Evolutionary conservation across 1,140 invertebrate species (phyloP), one percentile per base, ranked within the genome.

Genomic region (Yoshiicerus persimilis): DNA sequence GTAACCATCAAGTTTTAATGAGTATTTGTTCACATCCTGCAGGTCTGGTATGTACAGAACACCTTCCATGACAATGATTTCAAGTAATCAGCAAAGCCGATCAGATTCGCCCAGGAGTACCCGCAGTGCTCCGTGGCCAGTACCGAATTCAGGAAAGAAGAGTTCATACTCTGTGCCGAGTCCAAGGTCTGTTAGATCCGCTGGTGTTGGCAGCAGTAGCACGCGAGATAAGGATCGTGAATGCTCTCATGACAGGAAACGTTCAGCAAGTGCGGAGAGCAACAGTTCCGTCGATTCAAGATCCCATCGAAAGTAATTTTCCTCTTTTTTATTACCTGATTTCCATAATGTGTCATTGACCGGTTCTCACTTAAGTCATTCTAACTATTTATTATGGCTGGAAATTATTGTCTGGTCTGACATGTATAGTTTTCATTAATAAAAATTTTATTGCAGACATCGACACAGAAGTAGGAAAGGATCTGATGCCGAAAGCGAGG

Each of bases 401-500:
- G 34, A 70, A 16, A 66, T 64, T 75, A 16, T 36, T 38, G 20
- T 32, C 62, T 87, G 84, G n/a, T n/a, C n/a, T n/a, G n/a, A n/a
- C n/a, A n/a, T n/a, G n/a, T n/a, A n/a, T 20, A 32, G 6, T 92
- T 87, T 92, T 92, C 77, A 86, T 92, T 4, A 92, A 91, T 30
- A 8, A 70, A 27, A n/a, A 25, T 70, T 30, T 70, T 70, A 30
- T 27, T 70, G 64, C 16, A 94, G 94, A 92, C 93, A 94, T 91
- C 96, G 95, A 90, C 95, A 96, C 91, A 95, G 96, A 77, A 96
- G 96, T 92, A 94, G 96, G 86, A 94, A 96, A 90, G 94, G 95
- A 88, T 97, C 97, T 1, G 97, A 98, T 92, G 97, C 96, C 89
- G 97, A 98, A 92, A 97, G 96, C 91, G 96, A 97, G 92, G 92